phyloP scores from a whole-genome alignment of 2,113 vertebrate species.

The Lynx canadensis region DNA sequence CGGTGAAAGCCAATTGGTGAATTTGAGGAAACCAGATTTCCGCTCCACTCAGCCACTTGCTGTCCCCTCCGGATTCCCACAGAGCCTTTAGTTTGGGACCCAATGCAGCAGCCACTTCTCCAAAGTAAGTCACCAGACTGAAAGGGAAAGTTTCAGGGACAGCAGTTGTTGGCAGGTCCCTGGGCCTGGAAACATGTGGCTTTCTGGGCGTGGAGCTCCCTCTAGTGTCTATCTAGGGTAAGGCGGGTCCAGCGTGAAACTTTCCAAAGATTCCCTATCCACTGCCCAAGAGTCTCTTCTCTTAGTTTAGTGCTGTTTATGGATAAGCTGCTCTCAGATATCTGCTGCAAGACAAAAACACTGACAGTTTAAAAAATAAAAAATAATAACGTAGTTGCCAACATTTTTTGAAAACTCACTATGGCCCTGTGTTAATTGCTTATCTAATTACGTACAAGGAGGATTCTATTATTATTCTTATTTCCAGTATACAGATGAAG shows the following conservation, averaged over 20 bases:
- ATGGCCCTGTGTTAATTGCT: background rate
- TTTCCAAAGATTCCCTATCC: background rate
- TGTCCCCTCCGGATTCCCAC: background rate
- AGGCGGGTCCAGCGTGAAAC: background rate
- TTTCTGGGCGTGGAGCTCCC: conserved; percentile 65
- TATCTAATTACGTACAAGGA: background rate
- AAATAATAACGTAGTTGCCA: background rate
- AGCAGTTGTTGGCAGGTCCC: accelerated
- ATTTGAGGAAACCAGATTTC: background rate
- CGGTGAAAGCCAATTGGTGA: background rate
- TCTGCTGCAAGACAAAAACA: background rate
- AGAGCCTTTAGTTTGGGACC: background rate
- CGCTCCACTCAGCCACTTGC: background rate
- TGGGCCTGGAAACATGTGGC: background rate
- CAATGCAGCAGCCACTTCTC: background rate
- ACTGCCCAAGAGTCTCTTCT: background rate
- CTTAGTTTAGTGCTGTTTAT: background rate
- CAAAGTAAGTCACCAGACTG: background rate
- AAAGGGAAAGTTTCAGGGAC: background rate
- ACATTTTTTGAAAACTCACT: background rate
- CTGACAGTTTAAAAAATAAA: background rate
- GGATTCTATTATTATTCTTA: background rate
- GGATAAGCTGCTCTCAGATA: background rate
- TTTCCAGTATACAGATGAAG: background rate
- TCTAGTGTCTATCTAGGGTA: conserved; percentile 57